Evolutionary conservation across 1,140 invertebrate species (phyloP).

Genomic region (Polypedilum vanderplanki): DNA sequence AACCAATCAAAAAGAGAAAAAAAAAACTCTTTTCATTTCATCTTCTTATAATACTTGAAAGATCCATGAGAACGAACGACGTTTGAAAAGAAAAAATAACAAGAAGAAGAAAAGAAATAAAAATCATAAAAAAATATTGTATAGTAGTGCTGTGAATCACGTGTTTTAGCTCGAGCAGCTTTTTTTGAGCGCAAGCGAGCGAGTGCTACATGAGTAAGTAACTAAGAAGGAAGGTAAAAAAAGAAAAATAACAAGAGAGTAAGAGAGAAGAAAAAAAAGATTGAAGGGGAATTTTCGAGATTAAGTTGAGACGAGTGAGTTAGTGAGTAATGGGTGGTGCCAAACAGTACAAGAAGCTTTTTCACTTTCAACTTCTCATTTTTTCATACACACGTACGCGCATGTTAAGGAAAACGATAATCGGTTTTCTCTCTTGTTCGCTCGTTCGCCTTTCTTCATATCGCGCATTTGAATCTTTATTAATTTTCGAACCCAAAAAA

Average conservation of each 20-base stretch:
- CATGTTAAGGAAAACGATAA: background rate
- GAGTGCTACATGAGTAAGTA: slow-evolving; percentile 20
- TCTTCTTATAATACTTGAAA: background rate
- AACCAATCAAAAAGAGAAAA: slow-evolving; percentile 18
- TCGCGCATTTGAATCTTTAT: slow-evolving; percentile 17
- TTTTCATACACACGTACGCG: background rate
- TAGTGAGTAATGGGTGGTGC: background rate
- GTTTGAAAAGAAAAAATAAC: background rate
- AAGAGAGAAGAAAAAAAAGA: background rate
- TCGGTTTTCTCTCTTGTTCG: background rate
- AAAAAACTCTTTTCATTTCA: background rate
- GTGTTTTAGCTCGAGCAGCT: slow-evolving; percentile 8
- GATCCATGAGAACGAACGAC: slow-evolving; percentile 1
- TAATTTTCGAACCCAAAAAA: background rate
- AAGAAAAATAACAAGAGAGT: background rate
- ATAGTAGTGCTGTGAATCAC: slow-evolving; percentile 25
- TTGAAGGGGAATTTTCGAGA: too few species aligned
- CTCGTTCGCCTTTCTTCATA: background rate
- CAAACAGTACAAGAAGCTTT: background rate
- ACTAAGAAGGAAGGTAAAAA: background rate
- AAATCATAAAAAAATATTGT: slow-evolving; percentile 26
- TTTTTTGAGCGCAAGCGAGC: slow-evolving; percentile 22
- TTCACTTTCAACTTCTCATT: slow-evolving; percentile 6
- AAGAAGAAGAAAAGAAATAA: slow-evolving; percentile 16
- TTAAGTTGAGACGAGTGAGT: background rate